A percentile compares a stretch with the other conserved stretches of the same genome.
Conservation (phyloP, 1,140 invertebrate genomes). For the Copidosoma floridanum region DNA sequence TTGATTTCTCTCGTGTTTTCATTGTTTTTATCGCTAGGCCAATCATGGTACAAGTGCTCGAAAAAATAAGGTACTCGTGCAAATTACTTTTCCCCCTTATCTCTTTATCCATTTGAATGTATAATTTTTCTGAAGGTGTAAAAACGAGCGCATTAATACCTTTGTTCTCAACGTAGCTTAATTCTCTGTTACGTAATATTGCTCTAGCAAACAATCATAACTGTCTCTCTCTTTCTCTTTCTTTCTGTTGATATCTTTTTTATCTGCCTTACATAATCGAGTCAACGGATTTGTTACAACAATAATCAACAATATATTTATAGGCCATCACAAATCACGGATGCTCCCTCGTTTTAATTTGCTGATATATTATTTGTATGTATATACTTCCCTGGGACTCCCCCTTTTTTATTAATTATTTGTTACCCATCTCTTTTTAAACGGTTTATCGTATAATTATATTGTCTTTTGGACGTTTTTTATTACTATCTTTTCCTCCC, state of each 20-base stretch:
- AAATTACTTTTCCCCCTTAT: too few relatives aligned
- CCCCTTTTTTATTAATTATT: neutral
- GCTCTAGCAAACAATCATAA: too few relatives aligned
- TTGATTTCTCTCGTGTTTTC: too few relatives aligned
- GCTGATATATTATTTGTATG: neutral
- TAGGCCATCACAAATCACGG: conserved; percentile 13
- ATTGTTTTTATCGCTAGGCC: neutral
- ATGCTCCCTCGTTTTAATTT: conserved; percentile 10
- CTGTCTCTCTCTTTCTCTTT: too few relatives aligned
- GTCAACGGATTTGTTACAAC: conserved; percentile 8
- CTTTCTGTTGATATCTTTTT: too few relatives aligned
- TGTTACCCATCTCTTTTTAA: conserved; percentile 5
- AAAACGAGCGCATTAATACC: too few relatives aligned
- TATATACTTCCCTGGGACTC: neutral
- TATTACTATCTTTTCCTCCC: conserved; percentile 44
- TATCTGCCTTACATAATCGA: neutral
- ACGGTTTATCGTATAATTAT: conserved; percentile 29
- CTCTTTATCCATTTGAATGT: too few relatives aligned
- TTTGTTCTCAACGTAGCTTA: too few relatives aligned
- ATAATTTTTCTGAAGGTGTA: too few relatives aligned
- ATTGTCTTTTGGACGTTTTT: conserved; percentile 54
- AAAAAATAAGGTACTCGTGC: too few relatives aligned
- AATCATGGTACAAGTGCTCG: conserved; percentile 1
- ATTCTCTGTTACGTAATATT: too few relatives aligned
- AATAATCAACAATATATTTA: conserved; percentile 14